A percentile compares a stretch with the other conserved stretches of the same genome.
Evolutionary conservation across 2,797 vertebrate species (phyloP).

Genomic region (Rhinophrynus dorsalis): DNA sequence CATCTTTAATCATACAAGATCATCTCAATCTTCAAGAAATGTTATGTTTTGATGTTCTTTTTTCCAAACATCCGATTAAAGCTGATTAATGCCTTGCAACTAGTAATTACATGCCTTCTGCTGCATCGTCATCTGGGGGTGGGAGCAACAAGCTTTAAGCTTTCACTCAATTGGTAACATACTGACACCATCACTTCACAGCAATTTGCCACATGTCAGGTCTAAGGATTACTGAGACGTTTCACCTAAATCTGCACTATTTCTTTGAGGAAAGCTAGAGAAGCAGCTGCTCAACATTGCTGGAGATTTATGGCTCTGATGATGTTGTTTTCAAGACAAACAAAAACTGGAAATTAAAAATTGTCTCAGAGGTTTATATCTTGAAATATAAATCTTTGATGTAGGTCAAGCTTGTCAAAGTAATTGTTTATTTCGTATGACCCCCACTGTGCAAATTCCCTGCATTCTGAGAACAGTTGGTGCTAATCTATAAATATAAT

Average conservation of each 20-base stretch:
- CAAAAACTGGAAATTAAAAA: constrained; percentile 28
- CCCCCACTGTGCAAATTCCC: too few relatives aligned
- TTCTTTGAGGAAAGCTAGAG: constrained; percentile 54
- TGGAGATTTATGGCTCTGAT: constrained; percentile 46
- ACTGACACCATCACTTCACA: constrained; percentile 66
- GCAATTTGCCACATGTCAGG: constrained; percentile 66
- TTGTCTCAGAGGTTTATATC: constrained; percentile 1
- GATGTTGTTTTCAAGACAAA: constrained; percentile 36
- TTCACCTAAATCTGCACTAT: constrained; percentile 61
- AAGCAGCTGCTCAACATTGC: constrained; percentile 56
- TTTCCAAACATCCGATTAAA: constrained; percentile 64
- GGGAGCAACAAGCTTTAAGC: constrained; percentile 50
- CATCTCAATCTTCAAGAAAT: constrained; percentile 67
- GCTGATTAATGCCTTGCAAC: constrained; percentile 67
- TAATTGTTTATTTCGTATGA: background rate
- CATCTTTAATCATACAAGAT: constrained; percentile 73
- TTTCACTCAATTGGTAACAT: constrained; percentile 68
- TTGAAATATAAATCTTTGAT: constrained; percentile 33
- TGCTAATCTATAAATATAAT: too few relatives aligned
- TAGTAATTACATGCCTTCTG: constrained; percentile 72
- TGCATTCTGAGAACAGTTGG: too few relatives aligned
- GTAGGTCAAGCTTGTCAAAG: constrained; percentile 40
- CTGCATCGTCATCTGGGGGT: constrained; percentile 53
- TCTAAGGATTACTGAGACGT: constrained; percentile 58
- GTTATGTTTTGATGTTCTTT: constrained; percentile 74